Base-by-base conservation (phyloP, 2,113 vertebrate genomes). In the Takifugu flavidus region DNA sequence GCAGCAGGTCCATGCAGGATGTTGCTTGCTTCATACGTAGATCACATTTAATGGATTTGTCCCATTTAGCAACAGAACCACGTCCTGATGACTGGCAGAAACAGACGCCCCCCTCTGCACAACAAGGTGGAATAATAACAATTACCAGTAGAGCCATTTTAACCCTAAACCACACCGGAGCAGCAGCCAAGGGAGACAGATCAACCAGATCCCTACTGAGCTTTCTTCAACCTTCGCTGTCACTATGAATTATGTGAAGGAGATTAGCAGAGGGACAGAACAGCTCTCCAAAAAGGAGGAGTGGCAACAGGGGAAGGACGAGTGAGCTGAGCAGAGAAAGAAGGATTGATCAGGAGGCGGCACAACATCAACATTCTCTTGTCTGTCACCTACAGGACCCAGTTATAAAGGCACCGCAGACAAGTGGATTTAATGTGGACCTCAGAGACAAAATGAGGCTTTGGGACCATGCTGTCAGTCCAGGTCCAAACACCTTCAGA, bases 221-320 rank as follows among this genome's bases (percentile, higher is more conserved):
- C 55, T 26, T 13, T 25, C 52, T 25, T 63, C 74, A 65, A 87
- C 79, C 79, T 82, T 80, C 72, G 58, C 67, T 78, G 77, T 84
- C 84, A 76, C 55, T 44, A 43, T 77, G 64, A 82, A 83, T 86
- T 79, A 86, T 72, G 59, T 68, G 58, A n/a, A 66, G 42, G 39
- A 62, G 60, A 66, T 15, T 15, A 67, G 62, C 59, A 53, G 65
- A 62, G 59, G 62, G 62, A 67, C 14, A 1, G 53, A 49, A 20
- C 20, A 62, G 56, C 67, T 70, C 75, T 74, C 62, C 49, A 52
- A 62, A 57, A 66, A 79, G 57, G 60, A 61, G 51, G 67, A 56
- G 78, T 80, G 70, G 47, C 43, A 42, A 52, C 11, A 11, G 46
- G 46, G 50, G 49, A 27, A n/a, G 49, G 26, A 54, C 31, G 28